Evolutionary conservation across 92 coral and sea anemone genomes (phyloP).

Genomic region (Phenganax stokvisi): DNA sequence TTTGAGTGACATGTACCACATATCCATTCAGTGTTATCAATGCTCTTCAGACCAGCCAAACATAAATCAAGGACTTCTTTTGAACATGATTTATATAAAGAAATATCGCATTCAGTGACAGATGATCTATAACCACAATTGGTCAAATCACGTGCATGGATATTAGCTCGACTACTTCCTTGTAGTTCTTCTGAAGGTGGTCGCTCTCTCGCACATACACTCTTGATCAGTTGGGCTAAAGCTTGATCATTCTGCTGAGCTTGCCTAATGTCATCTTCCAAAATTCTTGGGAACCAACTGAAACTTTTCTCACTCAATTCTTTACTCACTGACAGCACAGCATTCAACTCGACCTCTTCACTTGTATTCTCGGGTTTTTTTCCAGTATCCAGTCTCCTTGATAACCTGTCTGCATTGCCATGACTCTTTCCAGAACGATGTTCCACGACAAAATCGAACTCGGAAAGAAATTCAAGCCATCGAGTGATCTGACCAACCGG

Average conservation of each 20-base stretch:
- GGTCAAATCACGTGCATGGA: no score
- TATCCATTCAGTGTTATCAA: no score
- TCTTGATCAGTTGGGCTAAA: neutral
- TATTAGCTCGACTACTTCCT: conserved; percentile 17
- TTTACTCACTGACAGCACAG: conserved; percentile 7
- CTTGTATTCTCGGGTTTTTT: neutral
- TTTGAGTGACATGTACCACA: no score
- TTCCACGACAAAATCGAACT: conserved; percentile 14
- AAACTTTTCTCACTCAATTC: neutral
- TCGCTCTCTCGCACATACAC: neutral
- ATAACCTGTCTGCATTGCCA: conserved; percentile 10
- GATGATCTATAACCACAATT: no score
- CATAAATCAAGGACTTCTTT: no score
- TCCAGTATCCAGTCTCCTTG: neutral
- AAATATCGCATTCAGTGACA: no score
- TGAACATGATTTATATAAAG: no score
- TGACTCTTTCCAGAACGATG: conserved; percentile 13
- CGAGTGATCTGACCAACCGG: conserved; percentile 8
- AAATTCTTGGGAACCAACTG: neutral
- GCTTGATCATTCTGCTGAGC: neutral
- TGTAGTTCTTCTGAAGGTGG: neutral
- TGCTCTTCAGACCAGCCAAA: no score
- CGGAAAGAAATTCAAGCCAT: conserved; percentile 10
- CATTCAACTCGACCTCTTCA: neutral
- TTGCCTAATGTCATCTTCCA: neutral